phyloP scores from a whole-genome alignment of 2,888 invertebrate genomes.

The Conomelus anceps region DNA sequence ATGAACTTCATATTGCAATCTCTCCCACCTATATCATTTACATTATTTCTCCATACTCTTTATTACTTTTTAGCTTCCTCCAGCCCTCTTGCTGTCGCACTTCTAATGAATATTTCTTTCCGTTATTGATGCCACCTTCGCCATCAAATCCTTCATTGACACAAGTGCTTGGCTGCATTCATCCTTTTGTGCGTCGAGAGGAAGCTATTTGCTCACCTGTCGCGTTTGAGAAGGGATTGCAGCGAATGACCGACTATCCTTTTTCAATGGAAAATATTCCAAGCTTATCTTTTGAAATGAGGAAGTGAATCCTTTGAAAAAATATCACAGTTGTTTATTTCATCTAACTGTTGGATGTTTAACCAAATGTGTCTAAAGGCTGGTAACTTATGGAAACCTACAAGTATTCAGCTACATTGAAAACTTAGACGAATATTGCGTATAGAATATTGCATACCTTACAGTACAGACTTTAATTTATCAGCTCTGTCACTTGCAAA shows the following conservation, averaged over 20 bases:
- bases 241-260: background rate
- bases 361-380: too few relatives aligned
- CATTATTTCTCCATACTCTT: background rate
- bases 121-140: background rate
- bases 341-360: too few relatives aligned
- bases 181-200: background rate
- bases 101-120: background rate
- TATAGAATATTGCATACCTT: too few relatives aligned
- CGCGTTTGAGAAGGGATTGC: background rate
- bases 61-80: background rate
- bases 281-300: background rate
- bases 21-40: background rate
- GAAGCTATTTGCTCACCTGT: background rate
- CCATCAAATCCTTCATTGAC: background rate
- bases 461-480: too few relatives aligned
- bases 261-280: background rate
- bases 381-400: too few relatives aligned
- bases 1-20: background rate
- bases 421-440: too few relatives aligned
- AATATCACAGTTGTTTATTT: too few relatives aligned
- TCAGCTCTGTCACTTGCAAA: too few relatives aligned
- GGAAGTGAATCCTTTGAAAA: background rate
- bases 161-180: background rate
- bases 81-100: background rate
- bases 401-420: too few relatives aligned